Percentiles rank a stretch among this genome's conserved stretches.
These are phyloP conservation scores for Baryphthengus martii DNA, from an alignment of 2,113 vertebrate genomes.

Conservation along the genomic window DNA sequence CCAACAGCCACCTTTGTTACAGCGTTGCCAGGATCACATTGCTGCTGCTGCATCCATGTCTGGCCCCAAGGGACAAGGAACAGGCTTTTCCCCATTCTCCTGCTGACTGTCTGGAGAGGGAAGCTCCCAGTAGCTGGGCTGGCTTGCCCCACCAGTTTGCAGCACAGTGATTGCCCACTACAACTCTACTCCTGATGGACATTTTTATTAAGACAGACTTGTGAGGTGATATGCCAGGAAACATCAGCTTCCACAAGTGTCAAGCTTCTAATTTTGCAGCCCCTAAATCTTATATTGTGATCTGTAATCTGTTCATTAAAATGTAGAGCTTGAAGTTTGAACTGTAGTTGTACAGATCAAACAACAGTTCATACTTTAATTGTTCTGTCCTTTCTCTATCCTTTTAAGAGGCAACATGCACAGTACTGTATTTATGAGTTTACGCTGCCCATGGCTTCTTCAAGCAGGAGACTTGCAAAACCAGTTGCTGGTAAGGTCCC, in stretches of 20 bases:
- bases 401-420: neutral
- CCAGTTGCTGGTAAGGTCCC: neutral
- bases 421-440: neutral
- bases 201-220: neutral
- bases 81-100: neutral
- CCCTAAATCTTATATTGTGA: neutral
- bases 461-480: neutral
- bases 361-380: neutral
- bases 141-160: neutral
- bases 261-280: neutral
- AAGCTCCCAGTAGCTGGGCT: neutral
- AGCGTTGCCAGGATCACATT: neutral
- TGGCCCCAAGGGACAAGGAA: neutral
- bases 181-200: neutral
- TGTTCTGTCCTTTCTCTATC: neutral
- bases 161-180: neutral
- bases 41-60: neutral
- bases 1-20: neutral
- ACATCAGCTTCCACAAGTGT: neutral
- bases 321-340: too few species aligned
- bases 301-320: too few species aligned
- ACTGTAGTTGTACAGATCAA: too few species aligned
- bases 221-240: neutral
- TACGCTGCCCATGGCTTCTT: neutral
- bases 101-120: neutral